Evolutionary conservation across 2,797 vertebrate genomes (phyloP), one percentile per base, ranked within the genome.

Genomic region (Platyrinchus mystaceus): DNA sequence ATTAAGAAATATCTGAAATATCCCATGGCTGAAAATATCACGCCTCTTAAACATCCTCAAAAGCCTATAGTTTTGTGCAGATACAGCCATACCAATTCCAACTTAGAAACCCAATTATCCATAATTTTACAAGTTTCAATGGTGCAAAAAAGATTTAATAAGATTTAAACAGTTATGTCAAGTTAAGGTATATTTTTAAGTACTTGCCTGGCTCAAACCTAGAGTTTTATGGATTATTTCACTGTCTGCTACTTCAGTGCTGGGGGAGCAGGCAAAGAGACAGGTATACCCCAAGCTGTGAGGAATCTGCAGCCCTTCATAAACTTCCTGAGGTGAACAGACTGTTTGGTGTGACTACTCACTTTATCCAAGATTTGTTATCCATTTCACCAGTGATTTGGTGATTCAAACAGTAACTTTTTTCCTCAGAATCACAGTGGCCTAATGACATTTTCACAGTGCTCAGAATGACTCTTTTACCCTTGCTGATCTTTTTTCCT

Each of bases 401-500:
- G 50, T 84, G n/a, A 69, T 75, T 53, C 39, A 69, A 50, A 11
- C 12, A 71, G 0, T 75, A 91, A 53, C 39, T 52, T 27, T 91
- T 56, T 86, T 74, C 53, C 59, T 44, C 8, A 14, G 75, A 85
- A 93, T 84, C 47, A 58, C 52, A 76, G 24, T 67, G 56, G 36
- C 68, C 69, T 64, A 75, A 21, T 49, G 52, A 70, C 49, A 83
- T 43, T 82, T 87, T 56, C 60, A 86, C 24, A 83, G 30, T 47
- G 30, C 27, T 74, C 77, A 87, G 43, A 86, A 79, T 62, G 67
- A 84, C 24, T n/a, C 32, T 76, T 93, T 91, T 97, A 99, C 99
- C 98, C 98, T 92, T 97, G 95, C 39, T 92, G 93, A 47, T 87
- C 88, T 68, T 90, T 98, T 84, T 97, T 97, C 52, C 98, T 98